These are phyloP conservation scores for Acrobasis suavella DNA, from an alignment of 2,888 invertebrate species.

Conservation along the genomic window DNA sequence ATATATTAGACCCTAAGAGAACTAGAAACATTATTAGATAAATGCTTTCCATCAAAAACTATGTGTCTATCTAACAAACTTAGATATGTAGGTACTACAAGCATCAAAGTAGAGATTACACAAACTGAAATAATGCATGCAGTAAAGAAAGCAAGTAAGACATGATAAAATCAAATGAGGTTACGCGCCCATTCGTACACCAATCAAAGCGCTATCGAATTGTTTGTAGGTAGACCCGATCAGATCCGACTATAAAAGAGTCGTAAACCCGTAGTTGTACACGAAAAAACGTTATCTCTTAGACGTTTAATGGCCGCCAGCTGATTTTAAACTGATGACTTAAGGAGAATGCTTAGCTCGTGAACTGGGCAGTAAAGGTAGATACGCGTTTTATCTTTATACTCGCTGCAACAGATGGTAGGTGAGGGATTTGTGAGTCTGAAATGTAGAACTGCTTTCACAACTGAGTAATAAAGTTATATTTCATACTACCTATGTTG, in stretches of 20 bases:
- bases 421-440: background rate
- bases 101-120: too few relatives aligned
- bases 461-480: too few relatives aligned
- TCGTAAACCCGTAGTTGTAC: constrained; percentile 68
- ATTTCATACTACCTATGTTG: too few relatives aligned
- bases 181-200: constrained; percentile 24
- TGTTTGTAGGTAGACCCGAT: constrained; percentile 63
- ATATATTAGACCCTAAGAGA: too few relatives aligned
- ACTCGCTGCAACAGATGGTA: constrained; percentile 12
- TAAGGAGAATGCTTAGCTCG: constrained; percentile 64
- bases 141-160: background rate
- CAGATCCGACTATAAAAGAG: constrained; percentile 72
- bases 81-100: too few relatives aligned
- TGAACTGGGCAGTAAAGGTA: constrained; percentile 60
- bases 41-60: too few relatives aligned
- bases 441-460: background rate
- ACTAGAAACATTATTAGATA: too few relatives aligned
- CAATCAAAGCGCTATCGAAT: constrained; percentile 52
- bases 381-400: constrained; percentile 19
- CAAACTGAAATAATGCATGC: background rate
- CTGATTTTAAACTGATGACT: constrained; percentile 78
- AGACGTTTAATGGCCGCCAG: constrained; percentile 68
- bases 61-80: too few relatives aligned
- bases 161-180: constrained; percentile 17
- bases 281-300: constrained; percentile 76